Percentiles rank a stretch among this genome's conserved stretches.
Evolutionary conservation across 2,888 invertebrate species (phyloP).

Genomic region (Aleiodes testaceus): DNA sequence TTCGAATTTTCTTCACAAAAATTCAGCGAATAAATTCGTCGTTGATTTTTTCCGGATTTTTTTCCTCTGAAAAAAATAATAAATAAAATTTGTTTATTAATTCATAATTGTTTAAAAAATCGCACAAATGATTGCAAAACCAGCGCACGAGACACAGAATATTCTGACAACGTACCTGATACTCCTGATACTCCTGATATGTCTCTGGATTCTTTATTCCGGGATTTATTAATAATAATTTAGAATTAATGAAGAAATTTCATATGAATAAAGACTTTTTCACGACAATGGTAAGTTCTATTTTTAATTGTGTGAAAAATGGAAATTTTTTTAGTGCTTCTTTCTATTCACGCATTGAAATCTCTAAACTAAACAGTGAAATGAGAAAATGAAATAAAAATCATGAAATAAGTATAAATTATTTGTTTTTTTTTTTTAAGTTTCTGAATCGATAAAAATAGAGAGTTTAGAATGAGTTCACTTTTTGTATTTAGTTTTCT

Average conservation of each 20-base stretch:
- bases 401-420: background rate
- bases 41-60: no score
- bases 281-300: slow-evolving; percentile 57
- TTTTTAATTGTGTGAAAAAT: background rate
- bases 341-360: slow-evolving; percentile 35
- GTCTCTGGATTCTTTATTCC: slow-evolving; percentile 81
- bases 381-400: background rate
- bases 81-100: slow-evolving; percentile 8
- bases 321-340: background rate
- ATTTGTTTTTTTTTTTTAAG: background rate
- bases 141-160: slow-evolving; percentile 77
- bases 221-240: slow-evolving; percentile 73
- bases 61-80: slow-evolving; percentile 4
- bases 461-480: background rate
- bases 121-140: slow-evolving; percentile 36
- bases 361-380: slow-evolving; percentile 10
- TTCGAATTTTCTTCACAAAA: no score
- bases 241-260: background rate
- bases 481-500: background rate
- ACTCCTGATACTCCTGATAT: slow-evolving; percentile 78
- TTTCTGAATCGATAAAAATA: background rate
- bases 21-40: no score
- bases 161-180: slow-evolving; percentile 82
- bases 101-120: background rate
- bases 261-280: slow-evolving; percentile 42